A percentile compares a stretch with the other conserved stretches of the same genome.
Conservation (phyloP, 1,140 invertebrate genomes). For the Lethocerus indicus region DNA sequence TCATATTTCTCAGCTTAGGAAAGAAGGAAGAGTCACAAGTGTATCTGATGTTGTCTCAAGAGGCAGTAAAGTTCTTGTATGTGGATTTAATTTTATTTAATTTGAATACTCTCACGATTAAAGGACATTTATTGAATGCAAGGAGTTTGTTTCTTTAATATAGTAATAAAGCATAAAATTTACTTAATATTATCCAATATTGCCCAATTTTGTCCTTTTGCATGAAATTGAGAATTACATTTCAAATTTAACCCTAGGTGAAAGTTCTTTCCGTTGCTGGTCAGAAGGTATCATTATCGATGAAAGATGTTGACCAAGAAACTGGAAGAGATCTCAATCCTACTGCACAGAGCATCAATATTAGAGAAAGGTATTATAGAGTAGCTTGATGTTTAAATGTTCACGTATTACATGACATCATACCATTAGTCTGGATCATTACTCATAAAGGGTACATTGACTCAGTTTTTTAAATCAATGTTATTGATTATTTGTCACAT, state of each 20-base stretch:
- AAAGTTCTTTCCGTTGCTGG: constrained; percentile 83
- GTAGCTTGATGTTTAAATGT: too few species aligned
- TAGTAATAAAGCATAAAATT: neutral
- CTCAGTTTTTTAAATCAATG: too few species aligned
- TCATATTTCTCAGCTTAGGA: constrained; percentile 88
- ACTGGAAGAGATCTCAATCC: constrained; percentile 92
- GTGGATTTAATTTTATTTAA: constrained; percentile 11
- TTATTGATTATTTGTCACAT: too few species aligned
- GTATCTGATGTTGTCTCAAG: constrained; percentile 85
- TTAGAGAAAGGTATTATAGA: constrained; percentile 16
- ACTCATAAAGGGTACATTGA: too few species aligned
- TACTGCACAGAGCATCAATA: constrained; percentile 25
- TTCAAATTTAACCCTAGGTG: constrained; percentile 29
- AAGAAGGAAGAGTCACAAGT: constrained; percentile 86
- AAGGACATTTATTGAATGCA: neutral
- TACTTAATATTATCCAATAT: neutral
- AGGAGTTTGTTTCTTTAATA: neutral
- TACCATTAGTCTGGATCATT: too few species aligned
- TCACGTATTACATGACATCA: too few species aligned
- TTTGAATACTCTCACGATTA: neutral
- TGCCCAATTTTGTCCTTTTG: constrained; percentile 12
- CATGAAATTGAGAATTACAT: neutral
- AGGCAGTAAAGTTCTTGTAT: constrained; percentile 80
- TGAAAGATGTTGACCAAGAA: constrained; percentile 97
- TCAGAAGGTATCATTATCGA: constrained; percentile 89